Evolutionary conservation across 2,113 vertebrate genomes (phyloP).

Genomic region (Chaetura pelagica): DNA sequence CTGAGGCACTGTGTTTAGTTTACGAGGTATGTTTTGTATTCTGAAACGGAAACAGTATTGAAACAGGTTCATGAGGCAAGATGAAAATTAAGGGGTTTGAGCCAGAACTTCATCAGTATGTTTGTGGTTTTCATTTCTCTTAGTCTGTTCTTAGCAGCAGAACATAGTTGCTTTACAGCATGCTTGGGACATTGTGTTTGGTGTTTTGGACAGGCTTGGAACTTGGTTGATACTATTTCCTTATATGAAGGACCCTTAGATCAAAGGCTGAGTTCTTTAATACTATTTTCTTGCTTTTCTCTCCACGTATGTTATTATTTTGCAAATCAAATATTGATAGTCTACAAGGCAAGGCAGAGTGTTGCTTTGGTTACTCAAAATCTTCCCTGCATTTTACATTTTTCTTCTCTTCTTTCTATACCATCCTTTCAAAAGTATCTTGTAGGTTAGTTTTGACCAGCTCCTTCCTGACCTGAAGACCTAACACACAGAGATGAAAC

Average conservation of each 20-base stretch:
- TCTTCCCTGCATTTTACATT: background rate
- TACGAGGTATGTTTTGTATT: background rate
- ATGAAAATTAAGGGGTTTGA: background rate
- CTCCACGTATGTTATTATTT: background rate
- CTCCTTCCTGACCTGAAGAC: background rate
- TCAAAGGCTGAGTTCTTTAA: background rate
- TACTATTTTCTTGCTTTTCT: background rate
- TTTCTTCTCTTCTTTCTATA: background rate
- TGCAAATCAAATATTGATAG: background rate
- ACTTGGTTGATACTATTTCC: background rate
- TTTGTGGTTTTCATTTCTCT: background rate
- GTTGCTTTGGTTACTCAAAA: background rate
- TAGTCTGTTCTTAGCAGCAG: background rate
- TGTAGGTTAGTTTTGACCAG: background rate
- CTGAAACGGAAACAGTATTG: background rate
- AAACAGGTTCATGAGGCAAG: background rate
- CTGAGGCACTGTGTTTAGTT: background rate
- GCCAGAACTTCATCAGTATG: background rate
- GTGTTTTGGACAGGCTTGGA: background rate
- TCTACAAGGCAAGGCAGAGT: background rate
- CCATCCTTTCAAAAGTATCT: background rate
- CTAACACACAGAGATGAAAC: background rate
- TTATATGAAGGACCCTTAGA: background rate
- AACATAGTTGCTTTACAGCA: background rate
- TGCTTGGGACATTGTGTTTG: fast-evolving